Evolutionary conservation across 2,797 vertebrate species (phyloP).

Genomic region (Scomberomorus guttatus): DNA sequence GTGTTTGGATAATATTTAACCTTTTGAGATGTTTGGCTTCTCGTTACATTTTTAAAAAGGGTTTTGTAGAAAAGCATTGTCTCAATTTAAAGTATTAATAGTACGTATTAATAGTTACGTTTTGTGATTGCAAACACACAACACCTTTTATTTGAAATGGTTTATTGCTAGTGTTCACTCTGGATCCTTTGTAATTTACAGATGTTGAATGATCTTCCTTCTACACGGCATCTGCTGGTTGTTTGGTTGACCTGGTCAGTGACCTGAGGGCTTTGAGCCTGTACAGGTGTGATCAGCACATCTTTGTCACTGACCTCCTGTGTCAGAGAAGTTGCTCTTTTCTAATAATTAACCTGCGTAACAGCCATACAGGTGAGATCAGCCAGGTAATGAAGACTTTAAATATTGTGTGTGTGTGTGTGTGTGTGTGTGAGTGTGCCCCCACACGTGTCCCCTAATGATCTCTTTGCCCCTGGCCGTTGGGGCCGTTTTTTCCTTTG

Average conservation of each 20-base stretch:
- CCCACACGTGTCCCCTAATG: conserved; percentile 71
- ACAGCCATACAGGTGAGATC: conserved; percentile 68
- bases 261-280: conserved; percentile 37
- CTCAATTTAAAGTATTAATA: background rate
- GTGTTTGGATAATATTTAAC: background rate
- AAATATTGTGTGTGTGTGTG: conserved; percentile 39
- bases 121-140: too few species aligned
- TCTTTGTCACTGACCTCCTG: conserved; percentile 55
- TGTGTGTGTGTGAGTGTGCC: conserved; percentile 36
- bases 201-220: background rate
- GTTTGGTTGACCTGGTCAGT: conserved; percentile 44
- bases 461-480: conserved; percentile 67
- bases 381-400: conserved; percentile 74
- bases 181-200: background rate
- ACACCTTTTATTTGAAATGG: background rate
- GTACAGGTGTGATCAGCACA: conserved; percentile 59
- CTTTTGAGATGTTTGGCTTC: background rate
- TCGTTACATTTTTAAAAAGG: background rate
- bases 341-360: conserved; percentile 59
- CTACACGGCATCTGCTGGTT: background rate
- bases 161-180: background rate
- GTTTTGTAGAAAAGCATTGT: background rate
- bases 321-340: conserved; percentile 50
- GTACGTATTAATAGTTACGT: too few species aligned
- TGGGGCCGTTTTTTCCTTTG: conserved; percentile 70